Base-by-base conservation (phyloP, 35 echinoderm and acorn worm species). In the Patiria miniata region DNA sequence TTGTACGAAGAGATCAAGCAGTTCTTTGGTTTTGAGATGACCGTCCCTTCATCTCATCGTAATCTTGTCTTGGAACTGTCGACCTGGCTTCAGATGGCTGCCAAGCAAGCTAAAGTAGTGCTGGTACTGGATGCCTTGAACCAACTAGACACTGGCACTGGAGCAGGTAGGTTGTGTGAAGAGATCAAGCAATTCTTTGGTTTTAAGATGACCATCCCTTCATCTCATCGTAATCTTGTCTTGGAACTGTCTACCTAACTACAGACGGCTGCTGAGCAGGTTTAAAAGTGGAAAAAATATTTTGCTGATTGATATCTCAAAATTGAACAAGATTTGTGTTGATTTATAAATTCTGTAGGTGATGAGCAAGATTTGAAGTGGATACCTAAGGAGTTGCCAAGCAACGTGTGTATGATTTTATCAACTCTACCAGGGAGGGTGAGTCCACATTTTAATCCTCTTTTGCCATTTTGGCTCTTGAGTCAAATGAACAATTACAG, bases 71-170 rank as follows among this genome's bases (percentile, higher is more conserved):
- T 93, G 53, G 95, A 97, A 40, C 81, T 97, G 17, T 84, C 95
- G 3, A 78, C 90, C n/a, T 97, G 95, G 95, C 91, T 97, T 7
- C 89, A 81, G 21, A 85, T 90, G 30, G 94, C 87, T 8, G 87
- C 91, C 29, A 79, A 82, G 30, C 38, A 77, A 3, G 38, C 82
- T 19, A 85, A 76, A 23, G 91, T 92, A 17, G 83, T 93, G 36
- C 61, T 97, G 15, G 90, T 97, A 0, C 68, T 97, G 38, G 95
- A 97, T 93, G 95, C 95, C 1, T 78, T 97, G 33, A 97, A 97
- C 68, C 95, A 97, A 50, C 68, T 93, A 36, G 95, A 97, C 87
- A 97, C 87, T 83, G 95, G 95, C 38, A 60, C 95, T 39, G 91
- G 95, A 33, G n/a, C 80, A 23, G 78, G 37, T 51, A 87, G 81